phyloP scores from a whole-genome alignment of 1,140 invertebrate genomes.

The Pseudobourletiella spinata region DNA sequence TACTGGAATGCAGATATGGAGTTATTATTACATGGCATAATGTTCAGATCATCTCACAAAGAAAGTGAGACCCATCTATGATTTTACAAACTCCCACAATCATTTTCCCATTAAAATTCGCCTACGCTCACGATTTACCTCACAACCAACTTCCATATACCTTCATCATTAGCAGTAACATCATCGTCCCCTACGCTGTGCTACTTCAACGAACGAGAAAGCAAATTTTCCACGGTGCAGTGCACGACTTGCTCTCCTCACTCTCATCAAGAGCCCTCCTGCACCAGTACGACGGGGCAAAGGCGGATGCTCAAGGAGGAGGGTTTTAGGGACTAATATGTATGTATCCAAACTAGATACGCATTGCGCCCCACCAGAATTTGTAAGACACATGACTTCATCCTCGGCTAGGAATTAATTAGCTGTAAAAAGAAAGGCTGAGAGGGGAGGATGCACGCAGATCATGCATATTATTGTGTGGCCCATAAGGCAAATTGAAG shows the following conservation, averaged over 20 bases:
- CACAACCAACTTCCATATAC: too few relatives aligned
- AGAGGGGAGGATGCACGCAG: neutral
- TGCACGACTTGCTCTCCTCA: neutral
- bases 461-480: neutral
- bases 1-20: too few relatives aligned
- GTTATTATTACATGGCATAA: too few relatives aligned
- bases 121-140: too few relatives aligned
- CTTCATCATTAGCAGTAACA: too few relatives aligned
- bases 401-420: constrained; percentile 1
- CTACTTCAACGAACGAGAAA: too few relatives aligned
- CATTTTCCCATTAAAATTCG: neutral
- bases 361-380: neutral
- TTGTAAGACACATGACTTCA: neutral
- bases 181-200: too few relatives aligned
- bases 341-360: neutral
- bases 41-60: too few relatives aligned
- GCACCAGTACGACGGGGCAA: neutral
- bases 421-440: neutral
- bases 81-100: neutral
- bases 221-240: too few relatives aligned
- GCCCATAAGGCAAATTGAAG: neutral
- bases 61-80: neutral
- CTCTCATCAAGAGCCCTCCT: neutral
- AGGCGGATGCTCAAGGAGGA: neutral
- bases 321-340: neutral